Conservation (phyloP, 1,140 invertebrate genomes). For the Ctenoplectra terminalis region DNA sequence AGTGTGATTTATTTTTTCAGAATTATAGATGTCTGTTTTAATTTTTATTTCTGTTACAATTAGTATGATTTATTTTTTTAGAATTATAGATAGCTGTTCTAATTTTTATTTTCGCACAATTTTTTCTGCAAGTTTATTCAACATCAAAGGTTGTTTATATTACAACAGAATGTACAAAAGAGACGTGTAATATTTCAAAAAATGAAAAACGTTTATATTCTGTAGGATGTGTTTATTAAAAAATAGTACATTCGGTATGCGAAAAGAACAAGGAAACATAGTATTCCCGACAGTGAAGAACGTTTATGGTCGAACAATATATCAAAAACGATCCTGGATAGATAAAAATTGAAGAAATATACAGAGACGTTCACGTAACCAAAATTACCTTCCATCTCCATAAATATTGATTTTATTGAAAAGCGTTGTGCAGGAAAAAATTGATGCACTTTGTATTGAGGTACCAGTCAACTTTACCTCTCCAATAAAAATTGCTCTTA, state of each 20-base stretch:
- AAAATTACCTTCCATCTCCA: neutral
- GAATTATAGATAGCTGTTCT: too few relatives aligned
- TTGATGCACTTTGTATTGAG: neutral
- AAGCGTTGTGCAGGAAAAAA: neutral
- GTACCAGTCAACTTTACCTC: neutral
- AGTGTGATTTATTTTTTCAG: too few relatives aligned
- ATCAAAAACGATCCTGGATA: neutral
- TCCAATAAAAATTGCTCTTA: neutral
- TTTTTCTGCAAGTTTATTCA: neutral
- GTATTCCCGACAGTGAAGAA: neutral
- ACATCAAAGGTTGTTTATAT: neutral
- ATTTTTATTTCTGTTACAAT: too few relatives aligned
- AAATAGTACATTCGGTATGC: neutral
- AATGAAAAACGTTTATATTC: neutral
- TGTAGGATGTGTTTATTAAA: neutral
- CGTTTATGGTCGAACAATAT: neutral
- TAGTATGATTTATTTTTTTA: too few relatives aligned
- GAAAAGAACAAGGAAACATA: neutral
- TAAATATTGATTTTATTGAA: slow-evolving; percentile 13
- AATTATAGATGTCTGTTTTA: too few relatives aligned
- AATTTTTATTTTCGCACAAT: too few relatives aligned
- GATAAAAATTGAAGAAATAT: neutral
- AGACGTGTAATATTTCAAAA: neutral
- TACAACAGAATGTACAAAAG: neutral
- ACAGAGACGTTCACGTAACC: neutral